phyloP scores from a whole-genome alignment of 2,797 vertebrate species.

The Erithacus rubecula region DNA sequence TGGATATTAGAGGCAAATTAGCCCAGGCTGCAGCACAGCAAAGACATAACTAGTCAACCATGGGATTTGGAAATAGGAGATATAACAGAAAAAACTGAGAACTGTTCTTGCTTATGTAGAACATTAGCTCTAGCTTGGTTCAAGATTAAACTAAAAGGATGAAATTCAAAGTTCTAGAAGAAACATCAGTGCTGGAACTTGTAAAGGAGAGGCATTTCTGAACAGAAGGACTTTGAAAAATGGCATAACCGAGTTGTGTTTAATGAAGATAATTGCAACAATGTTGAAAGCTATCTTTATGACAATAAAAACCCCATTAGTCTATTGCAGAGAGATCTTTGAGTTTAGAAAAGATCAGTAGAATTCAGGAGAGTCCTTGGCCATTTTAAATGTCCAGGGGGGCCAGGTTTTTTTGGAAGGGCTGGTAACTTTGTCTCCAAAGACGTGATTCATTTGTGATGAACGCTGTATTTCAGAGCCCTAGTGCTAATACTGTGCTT shows the following conservation, averaged over 20 bases:
- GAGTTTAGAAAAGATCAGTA: neutral
- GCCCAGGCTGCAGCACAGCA: neutral
- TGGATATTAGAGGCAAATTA: neutral
- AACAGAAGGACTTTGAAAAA: neutral
- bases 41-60: neutral
- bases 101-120: neutral
- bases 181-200: neutral
- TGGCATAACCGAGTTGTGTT: neutral
- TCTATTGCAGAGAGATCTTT: neutral
- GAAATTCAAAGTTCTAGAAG: neutral
- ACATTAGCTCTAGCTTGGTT: neutral
- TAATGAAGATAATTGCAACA: neutral
- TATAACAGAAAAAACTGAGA: neutral
- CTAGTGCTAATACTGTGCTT: neutral
- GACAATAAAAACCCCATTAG: neutral
- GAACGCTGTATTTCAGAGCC: neutral
- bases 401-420: neutral
- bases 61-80: neutral
- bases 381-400: neutral
- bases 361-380: neutral
- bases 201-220: neutral
- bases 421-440: neutral
- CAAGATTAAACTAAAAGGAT: neutral
- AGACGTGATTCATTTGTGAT: neutral
- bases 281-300: neutral